Evolutionary conservation across 1,140 invertebrate genomes (phyloP).

Genomic region (Hypsibius dujardini): DNA sequence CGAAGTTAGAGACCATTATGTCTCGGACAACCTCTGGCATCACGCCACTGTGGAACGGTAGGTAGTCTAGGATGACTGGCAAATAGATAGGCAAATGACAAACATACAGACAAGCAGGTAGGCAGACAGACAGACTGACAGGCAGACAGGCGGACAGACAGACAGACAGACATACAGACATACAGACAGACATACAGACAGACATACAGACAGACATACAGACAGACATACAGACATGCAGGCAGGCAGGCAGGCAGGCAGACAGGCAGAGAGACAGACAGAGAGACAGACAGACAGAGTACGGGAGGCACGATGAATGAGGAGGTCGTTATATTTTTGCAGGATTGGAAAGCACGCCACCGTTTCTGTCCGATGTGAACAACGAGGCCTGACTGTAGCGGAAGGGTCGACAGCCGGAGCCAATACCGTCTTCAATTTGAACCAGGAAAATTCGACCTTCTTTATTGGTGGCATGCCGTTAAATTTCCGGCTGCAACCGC

Average conservation of each 20-base stretch:
- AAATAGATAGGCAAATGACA: too few relatives aligned
- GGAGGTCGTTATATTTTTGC: conserved; percentile 24
- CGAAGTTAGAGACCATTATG: conserved; percentile 47
- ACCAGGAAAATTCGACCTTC: conserved; percentile 60
- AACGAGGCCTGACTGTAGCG: conserved; percentile 40
- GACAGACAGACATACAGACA: too few relatives aligned
- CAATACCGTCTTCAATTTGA: conserved; percentile 65
- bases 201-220: too few relatives aligned
- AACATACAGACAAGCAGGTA: too few relatives aligned
- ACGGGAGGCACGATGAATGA: too few relatives aligned
- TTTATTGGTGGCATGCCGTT: conserved; percentile 71
- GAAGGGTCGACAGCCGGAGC: conserved; percentile 44
- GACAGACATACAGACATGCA: too few relatives aligned
- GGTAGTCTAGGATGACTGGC: conserved; percentile 19
- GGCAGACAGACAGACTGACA: too few relatives aligned
- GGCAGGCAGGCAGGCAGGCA: too few relatives aligned
- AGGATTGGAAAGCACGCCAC: conserved; percentile 58
- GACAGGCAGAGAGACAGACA: too few relatives aligned
- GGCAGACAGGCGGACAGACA: too few relatives aligned
- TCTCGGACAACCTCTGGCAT: conserved; percentile 63
- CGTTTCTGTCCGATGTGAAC: conserved; percentile 49
- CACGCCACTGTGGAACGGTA: conserved; percentile 68
- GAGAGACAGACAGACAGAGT: too few relatives aligned
- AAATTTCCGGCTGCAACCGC: conserved; percentile 40
- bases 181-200: too few relatives aligned